Evolutionary conservation across 2,797 vertebrate genomes (phyloP).

Genomic region (Chaetophractus vellerosus): DNA sequence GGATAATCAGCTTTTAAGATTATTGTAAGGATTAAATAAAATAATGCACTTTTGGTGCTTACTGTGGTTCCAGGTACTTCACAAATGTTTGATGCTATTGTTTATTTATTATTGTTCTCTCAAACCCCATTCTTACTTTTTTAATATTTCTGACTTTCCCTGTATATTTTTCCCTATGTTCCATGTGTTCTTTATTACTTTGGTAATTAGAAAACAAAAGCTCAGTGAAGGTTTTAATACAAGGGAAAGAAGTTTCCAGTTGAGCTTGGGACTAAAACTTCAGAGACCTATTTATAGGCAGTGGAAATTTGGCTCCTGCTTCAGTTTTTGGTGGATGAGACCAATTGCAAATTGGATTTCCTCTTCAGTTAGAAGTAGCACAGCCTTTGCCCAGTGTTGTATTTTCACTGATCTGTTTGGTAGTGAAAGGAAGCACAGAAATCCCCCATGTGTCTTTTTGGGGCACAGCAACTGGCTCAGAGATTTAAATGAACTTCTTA

Average conservation of each 20-base stretch:
- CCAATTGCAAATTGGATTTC: not conserved
- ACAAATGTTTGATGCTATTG: not conserved
- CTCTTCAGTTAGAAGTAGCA: not conserved
- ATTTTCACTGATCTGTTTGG: not conserved
- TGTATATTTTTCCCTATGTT: not conserved
- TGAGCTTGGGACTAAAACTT: slow-evolving; percentile 56
- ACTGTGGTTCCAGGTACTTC: slow-evolving; percentile 41
- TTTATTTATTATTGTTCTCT: slow-evolving; percentile 31
- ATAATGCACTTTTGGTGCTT: slow-evolving; percentile 45
- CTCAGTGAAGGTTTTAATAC: slow-evolving; percentile 29
- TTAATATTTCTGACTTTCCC: not conserved
- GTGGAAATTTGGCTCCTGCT: not conserved
- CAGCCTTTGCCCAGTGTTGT: not conserved
- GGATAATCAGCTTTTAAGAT: not conserved
- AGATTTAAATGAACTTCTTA: not conserved
- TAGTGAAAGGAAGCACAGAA: not conserved
- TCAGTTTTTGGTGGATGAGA: slow-evolving; percentile 30
- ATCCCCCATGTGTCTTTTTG: not conserved
- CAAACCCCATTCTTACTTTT: slow-evolving; percentile 34
- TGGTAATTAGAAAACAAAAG: slow-evolving; percentile 43
- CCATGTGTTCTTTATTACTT: slow-evolving; percentile 56
- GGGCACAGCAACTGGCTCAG: not conserved
- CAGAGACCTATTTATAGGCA: not conserved
- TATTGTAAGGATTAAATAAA: slow-evolving; percentile 39
- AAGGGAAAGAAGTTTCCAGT: slow-evolving; percentile 41